phyloP scores from a whole-genome alignment of 2,888 invertebrate genomes.

The Stenichneumon culpator region DNA sequence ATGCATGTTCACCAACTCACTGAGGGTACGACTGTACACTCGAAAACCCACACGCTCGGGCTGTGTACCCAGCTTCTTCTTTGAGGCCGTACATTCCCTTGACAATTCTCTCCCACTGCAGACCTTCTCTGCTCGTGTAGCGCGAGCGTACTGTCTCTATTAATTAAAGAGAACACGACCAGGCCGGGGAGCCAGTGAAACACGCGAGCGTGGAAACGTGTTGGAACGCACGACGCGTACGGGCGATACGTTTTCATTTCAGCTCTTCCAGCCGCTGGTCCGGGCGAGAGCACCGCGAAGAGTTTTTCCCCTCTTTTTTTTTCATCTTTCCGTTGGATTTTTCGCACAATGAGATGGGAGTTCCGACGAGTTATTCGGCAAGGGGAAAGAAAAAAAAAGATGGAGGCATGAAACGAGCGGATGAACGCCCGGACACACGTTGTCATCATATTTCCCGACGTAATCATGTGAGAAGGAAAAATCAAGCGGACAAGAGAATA shows the following conservation, averaged over 20 bases:
- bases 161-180: conserved; percentile 46
- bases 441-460: conserved; percentile 51
- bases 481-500: not conserved
- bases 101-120: conserved; percentile 15
- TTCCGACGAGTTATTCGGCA: conserved; percentile 19
- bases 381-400: not conserved
- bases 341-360: conserved; percentile 15
- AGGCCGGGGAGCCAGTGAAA: conserved; percentile 3
- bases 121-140: conserved; percentile 1
- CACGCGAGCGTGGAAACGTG: conserved; percentile 4
- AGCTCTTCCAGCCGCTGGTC: conserved; percentile 16
- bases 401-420: conserved; percentile 30
- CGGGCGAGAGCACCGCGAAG: not conserved
- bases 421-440: conserved; percentile 30
- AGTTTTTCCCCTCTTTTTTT: conserved; percentile 6
- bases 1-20: not conserved
- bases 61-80: not conserved
- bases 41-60: not conserved
- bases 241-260: conserved; percentile 53
- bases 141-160: conserved; percentile 28
- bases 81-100: conserved; percentile 5
- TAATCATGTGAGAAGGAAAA: conserved; percentile 12
- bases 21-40: not conserved
- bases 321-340: not conserved
- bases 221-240: conserved; percentile 36